Evolutionary conservation across 2,888 invertebrate species (phyloP), one percentile per base, ranked within the genome.

Genomic region (Eupithecia centaureata): DNA sequence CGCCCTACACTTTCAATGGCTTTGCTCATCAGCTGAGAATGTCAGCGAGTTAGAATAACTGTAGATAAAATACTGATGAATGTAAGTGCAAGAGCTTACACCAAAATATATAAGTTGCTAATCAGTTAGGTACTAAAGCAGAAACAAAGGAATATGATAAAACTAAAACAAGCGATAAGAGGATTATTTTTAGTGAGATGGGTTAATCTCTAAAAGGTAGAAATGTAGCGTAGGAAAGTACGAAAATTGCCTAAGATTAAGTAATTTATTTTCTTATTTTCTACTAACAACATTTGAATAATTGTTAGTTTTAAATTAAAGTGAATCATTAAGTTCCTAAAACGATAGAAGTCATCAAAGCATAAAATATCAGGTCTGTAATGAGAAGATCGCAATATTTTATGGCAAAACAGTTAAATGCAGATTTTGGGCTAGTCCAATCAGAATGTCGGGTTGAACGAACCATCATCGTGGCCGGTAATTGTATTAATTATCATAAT

Each of bases 401-500:
- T 61, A 67, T 66, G 15, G 52, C 33, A 63, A 69, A 63, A 73
- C 73, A 68, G 72, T 72, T 66, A 73, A 76, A 78, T 70, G 65
- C 67, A 70, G 57, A 75, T 71, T 73, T 75, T 75, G 63, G 71
- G 67, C 70, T 71, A 74, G 70, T 57, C 59, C 57, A 57, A 32
- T 18, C 32, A 57, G 27, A 60, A 68, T 70, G 69, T 67, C 68
- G 74, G 84, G 91, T 90, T 90, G 83, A 89, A 89, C 80, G 90
- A 86, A 80, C 76, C 22, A 47, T 47, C 47, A 3, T 22, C 70
- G 73, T 68, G 75, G 81, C 77, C 73, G 80, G 78, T 90, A 89
- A 91, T 91, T 91, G 88, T 87, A 89, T 91, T 85, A 86, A 91
- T 92, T 92, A 91, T 80, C 91, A 92, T 92, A 90, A 86, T 83